Evolutionary conservation across 2,888 invertebrate genomes (phyloP).

Genomic region (Limulus polyphemus): DNA sequence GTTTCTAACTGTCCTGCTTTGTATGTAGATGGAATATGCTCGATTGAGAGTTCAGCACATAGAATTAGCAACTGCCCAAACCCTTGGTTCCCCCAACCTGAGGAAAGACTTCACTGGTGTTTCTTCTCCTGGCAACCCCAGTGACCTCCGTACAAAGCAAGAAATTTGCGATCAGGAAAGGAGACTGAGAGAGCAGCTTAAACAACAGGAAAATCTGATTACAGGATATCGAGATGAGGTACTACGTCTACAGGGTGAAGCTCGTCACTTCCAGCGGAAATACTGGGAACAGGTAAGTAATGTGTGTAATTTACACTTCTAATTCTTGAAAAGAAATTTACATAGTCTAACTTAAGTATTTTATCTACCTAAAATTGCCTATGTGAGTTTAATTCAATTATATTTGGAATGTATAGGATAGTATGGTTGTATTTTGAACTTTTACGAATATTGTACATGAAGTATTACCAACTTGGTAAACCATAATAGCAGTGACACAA

Average conservation of each 20-base stretch:
- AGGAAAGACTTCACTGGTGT: constrained; percentile 1
- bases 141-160: constrained; percentile 18
- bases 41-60: constrained; percentile 19
- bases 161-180: constrained; percentile 12
- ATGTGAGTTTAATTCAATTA: too few species aligned
- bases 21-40: constrained; percentile 22
- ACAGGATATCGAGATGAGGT: constrained; percentile 19
- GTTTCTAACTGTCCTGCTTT: background rate
- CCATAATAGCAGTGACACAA: too few species aligned
- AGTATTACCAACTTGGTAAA: too few species aligned
- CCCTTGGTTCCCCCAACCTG: constrained; percentile 12
- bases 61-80: constrained; percentile 10
- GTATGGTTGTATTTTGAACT: too few species aligned
- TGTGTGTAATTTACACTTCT: too few species aligned
- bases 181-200: background rate
- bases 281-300: constrained; percentile 22
- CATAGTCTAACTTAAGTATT: background rate
- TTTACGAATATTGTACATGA: too few species aligned
- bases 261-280: constrained; percentile 19
- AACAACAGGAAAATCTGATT: constrained; percentile 14
- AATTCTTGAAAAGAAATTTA: background rate
- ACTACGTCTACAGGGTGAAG: constrained; percentile 21
- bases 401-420: too few species aligned
- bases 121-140: constrained; percentile 14
- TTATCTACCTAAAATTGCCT: background rate